Base-by-base conservation (phyloP, 1,140 invertebrate genomes). In the Caerostris extrusa region DNA sequence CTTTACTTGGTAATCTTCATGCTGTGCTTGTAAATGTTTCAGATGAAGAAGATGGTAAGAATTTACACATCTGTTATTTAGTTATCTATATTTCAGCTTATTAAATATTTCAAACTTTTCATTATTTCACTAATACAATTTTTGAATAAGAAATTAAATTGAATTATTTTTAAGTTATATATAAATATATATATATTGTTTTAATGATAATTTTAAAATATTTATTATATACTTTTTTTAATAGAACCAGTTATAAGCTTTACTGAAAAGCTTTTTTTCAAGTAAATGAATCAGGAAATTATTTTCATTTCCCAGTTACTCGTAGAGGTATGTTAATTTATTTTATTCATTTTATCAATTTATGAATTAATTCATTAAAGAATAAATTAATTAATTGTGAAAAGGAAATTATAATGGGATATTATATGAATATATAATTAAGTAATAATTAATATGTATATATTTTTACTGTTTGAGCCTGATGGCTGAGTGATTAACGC, bases 1-100 rank as follows among this genome's bases (percentile, higher is more conserved):
- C 95, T 7, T 83, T 96, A 50, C 83, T 95, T n/a, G 95, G 94
- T 10, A 5, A 64, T 14, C 85, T 57, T 17, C 55, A 92, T 69
- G n/a, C 56, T 14, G 87, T 94, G 67, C 61, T 91, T 83, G 82
- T 95, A 34, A 81, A 90, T 56, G 91, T 95, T 17, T 67, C 61
- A 82, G 95, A 95, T 87, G 69, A 94, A 57, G 94, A 95, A 83
- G 95, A 95, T 71, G 93, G 93, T 94, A 69, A 69, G 64, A 57
- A 77, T 77, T 5, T 56, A 61, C 12, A 17, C 64, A 2, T 53
- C 6, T 14, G 2, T n/a, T 3, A 5, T 67, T 67, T 17, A 10
- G 10, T 34, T 81, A 12, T 10, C 50, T 12, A 8, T 7, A 7
- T 81, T 53, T 81, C 50, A n/a, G 1, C 12, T 12, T 17, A 67